Evolutionary conservation across 2,113 vertebrate genomes (phyloP).

Genomic region (Scomber japonicus): DNA sequence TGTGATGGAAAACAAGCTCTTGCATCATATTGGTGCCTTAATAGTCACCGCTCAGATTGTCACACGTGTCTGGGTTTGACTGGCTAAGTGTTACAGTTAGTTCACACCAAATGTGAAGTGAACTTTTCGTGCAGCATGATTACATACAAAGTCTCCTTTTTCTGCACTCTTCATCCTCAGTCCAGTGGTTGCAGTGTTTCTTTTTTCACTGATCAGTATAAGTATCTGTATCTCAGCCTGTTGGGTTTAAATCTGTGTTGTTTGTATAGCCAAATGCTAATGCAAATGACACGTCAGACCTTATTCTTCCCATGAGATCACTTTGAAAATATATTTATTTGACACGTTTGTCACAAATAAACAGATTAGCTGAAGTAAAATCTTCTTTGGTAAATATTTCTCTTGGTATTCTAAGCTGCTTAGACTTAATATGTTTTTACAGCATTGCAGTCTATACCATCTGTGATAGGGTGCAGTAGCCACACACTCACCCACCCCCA

Average conservation of each 20-base stretch:
- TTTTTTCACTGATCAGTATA: neutral
- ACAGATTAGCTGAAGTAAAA: slow-evolving; percentile 41
- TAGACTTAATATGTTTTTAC: slow-evolving; percentile 38
- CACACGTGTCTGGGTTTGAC: neutral
- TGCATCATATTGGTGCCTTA: neutral
- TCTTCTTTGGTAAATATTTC: slow-evolving; percentile 16
- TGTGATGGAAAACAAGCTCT: neutral
- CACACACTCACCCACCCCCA: neutral
- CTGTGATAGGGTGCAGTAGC: neutral
- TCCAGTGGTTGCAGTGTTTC: neutral
- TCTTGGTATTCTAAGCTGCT: slow-evolving; percentile 43
- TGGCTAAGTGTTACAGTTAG: neutral
- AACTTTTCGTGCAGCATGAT: too few relatives aligned
- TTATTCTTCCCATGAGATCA: slow-evolving; percentile 11
- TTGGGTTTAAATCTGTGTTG: slow-evolving; percentile 1
- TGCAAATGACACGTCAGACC: neutral
- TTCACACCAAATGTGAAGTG: too few relatives aligned
- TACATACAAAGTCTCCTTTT: too few relatives aligned
- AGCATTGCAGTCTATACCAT: neutral
- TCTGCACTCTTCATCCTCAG: neutral
- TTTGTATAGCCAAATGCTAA: neutral
- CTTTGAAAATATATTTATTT: slow-evolving; percentile 30
- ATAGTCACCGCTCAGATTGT: neutral
- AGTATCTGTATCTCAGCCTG: neutral
- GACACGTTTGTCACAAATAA: slow-evolving; percentile 40